These are phyloP conservation scores for Holotrichia oblita DNA, from an alignment of 1,140 invertebrate species.

Conservation along the genomic window DNA sequence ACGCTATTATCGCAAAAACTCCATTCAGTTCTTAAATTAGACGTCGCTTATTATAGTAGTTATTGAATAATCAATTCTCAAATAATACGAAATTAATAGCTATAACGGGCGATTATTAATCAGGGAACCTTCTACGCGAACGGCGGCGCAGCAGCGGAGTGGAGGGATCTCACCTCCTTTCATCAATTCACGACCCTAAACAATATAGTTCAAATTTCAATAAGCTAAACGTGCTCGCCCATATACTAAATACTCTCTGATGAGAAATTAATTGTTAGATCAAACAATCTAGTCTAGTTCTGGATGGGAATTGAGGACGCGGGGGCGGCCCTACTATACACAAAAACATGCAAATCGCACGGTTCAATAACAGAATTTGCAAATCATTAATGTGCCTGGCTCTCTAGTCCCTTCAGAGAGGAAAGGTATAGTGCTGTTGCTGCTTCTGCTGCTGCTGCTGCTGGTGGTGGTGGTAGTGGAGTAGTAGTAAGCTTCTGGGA, in stretches of 20 bases:
- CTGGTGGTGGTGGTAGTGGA: no score
- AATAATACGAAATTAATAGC: slow-evolving; percentile 17
- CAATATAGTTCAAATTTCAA: slow-evolving; percentile 17
- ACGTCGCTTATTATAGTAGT: no score
- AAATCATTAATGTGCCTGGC: not conserved
- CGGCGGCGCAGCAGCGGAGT: not conserved
- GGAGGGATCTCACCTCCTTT: not conserved
- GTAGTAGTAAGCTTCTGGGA: not conserved
- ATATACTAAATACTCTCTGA: not conserved
- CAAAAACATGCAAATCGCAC: slow-evolving; percentile 11
- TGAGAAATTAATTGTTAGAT: slow-evolving; percentile 14
- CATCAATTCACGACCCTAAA: not conserved
- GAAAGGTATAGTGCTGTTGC: not conserved
- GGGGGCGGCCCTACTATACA: not conserved
- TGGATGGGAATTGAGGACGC: not conserved
- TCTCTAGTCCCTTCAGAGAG: not conserved
- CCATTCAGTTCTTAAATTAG: no score
- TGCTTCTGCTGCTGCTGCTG: no score
- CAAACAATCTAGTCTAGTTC: slow-evolving; percentile 7
- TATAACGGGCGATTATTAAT: not conserved
- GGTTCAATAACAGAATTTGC: not conserved
- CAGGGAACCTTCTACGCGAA: not conserved
- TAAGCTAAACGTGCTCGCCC: not conserved
- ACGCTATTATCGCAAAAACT: no score
- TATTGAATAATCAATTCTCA: not conserved